Evolutionary conservation across 53 echinoderm and acorn worm genomes (phyloP), one percentile per base, ranked within the genome.

Genomic region (Zoroaster sp.): DNA sequence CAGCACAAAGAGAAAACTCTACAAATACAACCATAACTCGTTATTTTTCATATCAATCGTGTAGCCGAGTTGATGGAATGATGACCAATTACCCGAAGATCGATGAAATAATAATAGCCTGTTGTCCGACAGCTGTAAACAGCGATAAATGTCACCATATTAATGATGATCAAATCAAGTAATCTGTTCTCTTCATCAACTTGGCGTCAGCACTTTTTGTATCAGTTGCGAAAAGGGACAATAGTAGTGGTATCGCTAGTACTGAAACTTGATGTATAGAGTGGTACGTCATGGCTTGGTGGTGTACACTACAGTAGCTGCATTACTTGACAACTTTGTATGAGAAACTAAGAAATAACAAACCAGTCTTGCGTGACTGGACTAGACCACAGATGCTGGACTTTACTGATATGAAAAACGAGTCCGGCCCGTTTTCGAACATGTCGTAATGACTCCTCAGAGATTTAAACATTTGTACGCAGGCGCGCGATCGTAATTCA

Each of bases 401-500:
- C 59, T 79, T 37, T 79, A 28, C 15, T 38, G 7, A 40, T 21
- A 79, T 79, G 79, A 79, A 51, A 63, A 63, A 79, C 65, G 79
- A 79, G 79, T 63, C 40, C 40, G 36, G 59, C 63, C 63, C 79
- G 38, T 39, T 79, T 5, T 36, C 79, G 79, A 79, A 79, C 79
- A 79, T 38, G 79, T 79, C 79, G 3, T 79, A 79, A 66, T 67
- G 38, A 28, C 67, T 4, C 82, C 82, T 43, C 3, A 7, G 82
- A 67, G 82, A 82, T 0, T 13, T 28, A 32, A 47, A 82, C 82
- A 82, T 82, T 82, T 82, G 82, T 82, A 82, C 67, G 68, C 82
- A 82, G 82, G 82, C 82, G 82, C 68, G 82, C 69, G 17, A 33
- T 82, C 82, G 82, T 82, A 82, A 82, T 67, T 82, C 82, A 82